phyloP scores from a whole-genome alignment of 2,113 vertebrate species.

The Bos indicus region DNA sequence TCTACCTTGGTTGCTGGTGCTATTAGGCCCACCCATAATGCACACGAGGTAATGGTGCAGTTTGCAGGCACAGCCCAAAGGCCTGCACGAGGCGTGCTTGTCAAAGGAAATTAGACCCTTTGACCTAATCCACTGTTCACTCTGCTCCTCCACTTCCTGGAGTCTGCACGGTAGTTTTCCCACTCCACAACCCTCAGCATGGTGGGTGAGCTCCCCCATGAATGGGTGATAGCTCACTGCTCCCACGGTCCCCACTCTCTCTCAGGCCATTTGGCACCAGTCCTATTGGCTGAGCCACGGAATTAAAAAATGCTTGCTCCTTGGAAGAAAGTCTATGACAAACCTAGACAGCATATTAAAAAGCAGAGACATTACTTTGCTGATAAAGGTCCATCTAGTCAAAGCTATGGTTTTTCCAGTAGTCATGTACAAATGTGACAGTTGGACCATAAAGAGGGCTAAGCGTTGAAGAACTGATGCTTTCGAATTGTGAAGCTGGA shows the following conservation, averaged over 20 bases:
- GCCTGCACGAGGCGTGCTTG: background rate
- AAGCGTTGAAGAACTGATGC: background rate
- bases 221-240: background rate
- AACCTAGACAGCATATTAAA: background rate
- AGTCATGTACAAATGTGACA: background rate
- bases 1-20: background rate
- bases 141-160: background rate
- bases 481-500: background rate
- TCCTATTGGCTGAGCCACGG: background rate
- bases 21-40: background rate
- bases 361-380: background rate
- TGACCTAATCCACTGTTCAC: background rate
- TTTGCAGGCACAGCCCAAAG: background rate
- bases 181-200: background rate
- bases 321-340: background rate
- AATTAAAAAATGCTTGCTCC: background rate
- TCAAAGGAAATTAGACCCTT: background rate
- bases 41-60: fast-evolving
- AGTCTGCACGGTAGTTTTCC: background rate
- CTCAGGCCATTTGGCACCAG: background rate
- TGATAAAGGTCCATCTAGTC: background rate
- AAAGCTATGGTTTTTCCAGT: background rate
- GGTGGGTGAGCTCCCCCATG: fast-evolving
- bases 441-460: background rate
- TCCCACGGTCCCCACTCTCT: background rate